phyloP scores from a whole-genome alignment of 2,888 invertebrate species.

The Polydrusus tereticollis region DNA sequence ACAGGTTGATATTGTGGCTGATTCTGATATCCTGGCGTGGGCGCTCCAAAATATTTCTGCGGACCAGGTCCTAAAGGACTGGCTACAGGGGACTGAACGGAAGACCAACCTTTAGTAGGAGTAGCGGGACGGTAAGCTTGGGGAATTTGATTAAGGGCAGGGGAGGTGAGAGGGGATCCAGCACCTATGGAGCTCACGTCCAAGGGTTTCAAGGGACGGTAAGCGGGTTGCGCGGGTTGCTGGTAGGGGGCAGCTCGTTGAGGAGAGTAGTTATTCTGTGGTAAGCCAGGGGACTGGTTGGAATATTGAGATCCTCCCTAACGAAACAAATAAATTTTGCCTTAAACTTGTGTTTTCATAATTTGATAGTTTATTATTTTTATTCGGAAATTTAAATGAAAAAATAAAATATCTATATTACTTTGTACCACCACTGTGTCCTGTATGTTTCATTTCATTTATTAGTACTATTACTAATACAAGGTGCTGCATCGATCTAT shows the following conservation, averaged over 20 bases:
- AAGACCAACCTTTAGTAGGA: conserved; percentile 67
- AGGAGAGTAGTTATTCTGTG: conserved; percentile 52
- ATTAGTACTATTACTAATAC: too few species aligned
- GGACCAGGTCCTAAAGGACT: conserved; percentile 56
- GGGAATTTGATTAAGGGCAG: conserved; percentile 57
- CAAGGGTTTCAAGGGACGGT: conserved; percentile 57
- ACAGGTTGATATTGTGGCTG: conserved; percentile 48
- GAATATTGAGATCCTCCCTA: conserved; percentile 65
- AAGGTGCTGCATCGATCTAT: too few species aligned
- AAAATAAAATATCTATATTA: too few species aligned
- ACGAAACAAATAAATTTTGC: conserved; percentile 51
- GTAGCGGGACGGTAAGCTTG: conserved; percentile 59
- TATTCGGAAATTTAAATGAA: neutral
- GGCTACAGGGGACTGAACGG: conserved; percentile 67
- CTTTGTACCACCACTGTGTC: too few species aligned
- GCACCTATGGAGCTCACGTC: conserved; percentile 56
- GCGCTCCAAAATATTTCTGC: conserved; percentile 49
- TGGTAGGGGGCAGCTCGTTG: conserved; percentile 33
- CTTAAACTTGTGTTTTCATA: neutral
- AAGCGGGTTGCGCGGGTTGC: conserved; percentile 48
- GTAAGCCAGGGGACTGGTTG: conserved; percentile 57
- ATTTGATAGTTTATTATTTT: too few species aligned
- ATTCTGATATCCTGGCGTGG: conserved; percentile 42
- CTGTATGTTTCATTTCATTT: too few species aligned
- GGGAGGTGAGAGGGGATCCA: conserved; percentile 67